phyloP scores from a whole-genome alignment of 2,113 vertebrate species.

The Notothenia rossii region DNA sequence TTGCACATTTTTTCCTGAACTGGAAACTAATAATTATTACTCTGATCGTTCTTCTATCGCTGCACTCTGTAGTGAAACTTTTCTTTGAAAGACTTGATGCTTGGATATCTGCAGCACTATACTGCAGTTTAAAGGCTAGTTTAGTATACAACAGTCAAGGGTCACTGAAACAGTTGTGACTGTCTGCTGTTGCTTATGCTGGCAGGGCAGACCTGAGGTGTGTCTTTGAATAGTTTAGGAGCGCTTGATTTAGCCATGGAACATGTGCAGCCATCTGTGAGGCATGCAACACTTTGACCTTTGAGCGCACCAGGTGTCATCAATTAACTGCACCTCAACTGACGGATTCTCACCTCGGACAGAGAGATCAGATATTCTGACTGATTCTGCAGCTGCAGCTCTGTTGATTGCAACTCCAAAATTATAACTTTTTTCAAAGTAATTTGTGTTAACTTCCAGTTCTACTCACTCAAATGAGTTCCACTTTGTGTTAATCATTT shows the following conservation, averaged over 20 bases:
- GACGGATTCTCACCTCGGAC: neutral
- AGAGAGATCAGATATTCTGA: neutral
- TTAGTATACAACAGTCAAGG: neutral
- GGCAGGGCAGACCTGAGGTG: slow-evolving; percentile 35
- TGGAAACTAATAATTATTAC: slow-evolving; percentile 26
- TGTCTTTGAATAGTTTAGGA: slow-evolving; percentile 54
- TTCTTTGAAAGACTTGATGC: neutral
- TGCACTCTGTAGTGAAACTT: slow-evolving; percentile 13
- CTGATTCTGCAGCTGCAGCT: neutral
- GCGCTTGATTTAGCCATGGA: slow-evolving; percentile 63
- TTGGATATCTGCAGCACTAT: neutral
- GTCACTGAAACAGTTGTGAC: slow-evolving; percentile 31
- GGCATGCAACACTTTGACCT: slow-evolving; percentile 62
- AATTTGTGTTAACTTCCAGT: neutral
- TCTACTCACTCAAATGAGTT: no score
- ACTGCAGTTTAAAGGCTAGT: neutral
- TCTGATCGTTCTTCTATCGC: neutral
- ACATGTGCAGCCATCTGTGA: slow-evolving; percentile 21
- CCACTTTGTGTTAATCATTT: no score
- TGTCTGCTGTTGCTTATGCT: slow-evolving; percentile 60
- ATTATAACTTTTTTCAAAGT: neutral
- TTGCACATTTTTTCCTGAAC: slow-evolving; percentile 36
- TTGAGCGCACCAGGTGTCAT: slow-evolving; percentile 49
- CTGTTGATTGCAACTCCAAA: neutral
- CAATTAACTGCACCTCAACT: slow-evolving; percentile 16